Base-by-base conservation (phyloP, 1,140 invertebrate genomes). In the Temnothorax curvispinosus region DNA sequence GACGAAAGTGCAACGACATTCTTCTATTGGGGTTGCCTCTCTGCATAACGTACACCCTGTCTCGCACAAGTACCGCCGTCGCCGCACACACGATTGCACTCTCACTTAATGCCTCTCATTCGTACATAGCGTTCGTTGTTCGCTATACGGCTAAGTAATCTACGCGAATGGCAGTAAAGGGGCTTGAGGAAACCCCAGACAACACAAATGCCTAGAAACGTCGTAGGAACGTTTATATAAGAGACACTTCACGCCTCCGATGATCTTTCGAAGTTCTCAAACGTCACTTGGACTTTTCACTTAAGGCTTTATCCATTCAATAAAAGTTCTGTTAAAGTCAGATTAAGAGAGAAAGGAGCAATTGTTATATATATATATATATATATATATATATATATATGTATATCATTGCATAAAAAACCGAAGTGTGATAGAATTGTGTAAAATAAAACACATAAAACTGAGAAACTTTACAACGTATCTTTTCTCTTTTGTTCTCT, bases 1-100 rank as follows among this genome's bases (percentile, higher is more conserved):
- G n/a, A 32, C 38, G 13, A 56, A 15, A 81, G 38, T 56, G 52
- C 58, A 72, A 71, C 41, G 78, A 81, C 78, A 38, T 72, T 81
- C 65, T 72, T 72, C 47, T 47, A 60, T 47, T 50, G 9, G 13
- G 21, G 5, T 1, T 32, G 35, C n/a, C 18, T 50, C 47, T 50
- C 67, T 74, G 50, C 50, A 77, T 47, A 86, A 41, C 47, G 44
- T 69, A 41, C 35, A 85, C 9, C 38, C 38, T 5, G 71, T 15
- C 56, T 85, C 32, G 32, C 35, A 64, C 69, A 64, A 85, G 52
- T 77, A 27, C n/a, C 11, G 38, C 21, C 54, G 15, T 76, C 44
- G 58, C 44, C 54, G 27, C 47, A 60, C 27, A 52, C 18, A 65
- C 44, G 32, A 80, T 65, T 77, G 18, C 35, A 75, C 52, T 27